phyloP scores from a whole-genome alignment of 2,113 vertebrate species.

The Bufo bufo region DNA sequence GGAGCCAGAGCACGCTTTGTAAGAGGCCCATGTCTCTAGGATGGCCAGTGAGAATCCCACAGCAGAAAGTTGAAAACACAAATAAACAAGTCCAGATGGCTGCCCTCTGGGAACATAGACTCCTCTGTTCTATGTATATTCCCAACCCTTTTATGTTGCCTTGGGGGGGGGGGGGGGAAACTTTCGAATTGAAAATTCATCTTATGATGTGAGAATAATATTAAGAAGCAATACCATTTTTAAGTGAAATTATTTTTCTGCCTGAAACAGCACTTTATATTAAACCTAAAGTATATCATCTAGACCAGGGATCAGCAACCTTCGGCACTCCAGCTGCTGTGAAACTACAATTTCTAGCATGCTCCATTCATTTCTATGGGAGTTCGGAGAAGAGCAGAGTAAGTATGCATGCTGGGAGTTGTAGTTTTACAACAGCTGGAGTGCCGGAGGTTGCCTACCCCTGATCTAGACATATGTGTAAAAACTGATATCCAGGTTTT shows the following conservation, averaged over 20 bases:
- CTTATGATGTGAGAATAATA: neutral
- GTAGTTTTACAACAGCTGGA: no score
- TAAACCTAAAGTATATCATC: neutral
- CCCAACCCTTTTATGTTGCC: slow-evolving; percentile 56
- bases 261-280: neutral
- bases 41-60: slow-evolving; percentile 70
- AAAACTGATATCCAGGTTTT: neutral
- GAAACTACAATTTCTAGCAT: no score
- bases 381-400: no score
- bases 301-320: no score
- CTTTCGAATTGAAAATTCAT: neutral
- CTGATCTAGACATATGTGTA: neutral
- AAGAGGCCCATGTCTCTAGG: slow-evolving; percentile 66
- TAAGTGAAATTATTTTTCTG: no score
- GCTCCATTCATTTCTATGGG: no score
- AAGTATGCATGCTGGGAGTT: no score
- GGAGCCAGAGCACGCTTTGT: slow-evolving; percentile 62
- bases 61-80: slow-evolving; percentile 73
- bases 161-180: neutral
- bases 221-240: neutral
- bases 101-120: slow-evolving; percentile 63
- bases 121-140: slow-evolving; percentile 60
- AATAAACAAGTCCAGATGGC: slow-evolving; percentile 78
- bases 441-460: no score
- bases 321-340: no score